Evolutionary conservation across 2,113 vertebrate species (phyloP).

Genomic region (Pseudolaguvia tuberculata): DNA sequence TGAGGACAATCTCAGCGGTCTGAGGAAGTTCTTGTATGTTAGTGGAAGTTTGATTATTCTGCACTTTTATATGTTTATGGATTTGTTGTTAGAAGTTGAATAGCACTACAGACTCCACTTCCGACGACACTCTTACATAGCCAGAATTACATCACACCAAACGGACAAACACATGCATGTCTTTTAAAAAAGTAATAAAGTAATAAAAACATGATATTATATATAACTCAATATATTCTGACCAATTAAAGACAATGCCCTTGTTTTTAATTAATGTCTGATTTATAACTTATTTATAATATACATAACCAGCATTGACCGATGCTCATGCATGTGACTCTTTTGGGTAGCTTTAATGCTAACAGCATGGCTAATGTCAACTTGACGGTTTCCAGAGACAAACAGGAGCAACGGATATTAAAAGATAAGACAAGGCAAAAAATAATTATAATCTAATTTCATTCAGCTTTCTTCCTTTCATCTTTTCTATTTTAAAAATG

Average conservation of each 20-base stretch:
- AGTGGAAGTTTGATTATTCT: too few relatives aligned
- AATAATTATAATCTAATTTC: constrained; percentile 32
- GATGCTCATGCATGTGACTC: neutral
- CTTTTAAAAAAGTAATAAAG: too few relatives aligned
- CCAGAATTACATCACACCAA: too few relatives aligned
- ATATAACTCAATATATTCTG: too few relatives aligned
- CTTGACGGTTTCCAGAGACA: constrained; percentile 8
- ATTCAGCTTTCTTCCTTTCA: constrained; percentile 27
- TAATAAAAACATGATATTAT: too few relatives aligned
- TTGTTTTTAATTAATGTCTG: too few relatives aligned
- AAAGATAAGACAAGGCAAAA: constrained; percentile 30
- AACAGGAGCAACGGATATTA: constrained; percentile 18
- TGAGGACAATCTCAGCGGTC: neutral
- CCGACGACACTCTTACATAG: too few relatives aligned
- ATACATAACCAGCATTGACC: too few relatives aligned
- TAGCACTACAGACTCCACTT: neutral
- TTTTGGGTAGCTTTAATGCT: constrained; percentile 20
- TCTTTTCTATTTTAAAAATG: constrained; percentile 24
- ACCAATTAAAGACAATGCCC: too few relatives aligned
- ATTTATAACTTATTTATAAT: too few relatives aligned
- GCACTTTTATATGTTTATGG: neutral
- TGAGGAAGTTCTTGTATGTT: neutral
- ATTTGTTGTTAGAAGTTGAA: neutral
- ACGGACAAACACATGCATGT: too few relatives aligned
- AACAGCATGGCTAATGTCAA: constrained; percentile 20